A percentile compares a stretch with the other conserved stretches of the same genome.
phyloP scores from a whole-genome alignment of 2,113 vertebrate genomes.

The Mungos mungo region DNA sequence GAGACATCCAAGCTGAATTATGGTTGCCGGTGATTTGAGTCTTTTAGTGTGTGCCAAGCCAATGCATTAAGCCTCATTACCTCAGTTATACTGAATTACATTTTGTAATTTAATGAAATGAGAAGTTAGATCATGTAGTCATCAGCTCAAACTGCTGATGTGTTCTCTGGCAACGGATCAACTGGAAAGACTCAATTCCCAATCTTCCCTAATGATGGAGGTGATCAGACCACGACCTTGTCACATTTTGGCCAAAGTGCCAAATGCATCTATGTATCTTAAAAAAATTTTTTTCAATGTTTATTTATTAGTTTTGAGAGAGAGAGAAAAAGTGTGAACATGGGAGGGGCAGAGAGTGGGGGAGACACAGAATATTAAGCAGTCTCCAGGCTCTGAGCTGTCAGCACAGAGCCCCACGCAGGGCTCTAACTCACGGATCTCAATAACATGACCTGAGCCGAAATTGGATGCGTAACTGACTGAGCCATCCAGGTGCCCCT shows the following conservation, averaged over 20 bases:
- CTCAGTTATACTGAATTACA: slow-evolving; percentile 60
- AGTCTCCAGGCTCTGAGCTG: no score
- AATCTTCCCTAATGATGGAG: background rate
- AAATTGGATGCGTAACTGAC: no score
- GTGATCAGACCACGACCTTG: background rate
- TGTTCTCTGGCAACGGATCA: slow-evolving; percentile 10
- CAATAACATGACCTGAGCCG: no score
- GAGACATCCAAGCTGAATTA: background rate
- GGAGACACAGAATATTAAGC: no score
- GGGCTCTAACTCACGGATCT: no score
- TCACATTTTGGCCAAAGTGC: background rate
- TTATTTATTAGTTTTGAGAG: no score
- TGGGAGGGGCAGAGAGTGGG: no score
- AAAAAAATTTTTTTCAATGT: no score
- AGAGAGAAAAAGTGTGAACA: no score
- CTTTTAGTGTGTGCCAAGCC: slow-evolving; percentile 17
- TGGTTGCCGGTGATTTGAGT: background rate
- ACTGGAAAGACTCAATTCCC: background rate
- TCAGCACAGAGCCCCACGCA: no score
- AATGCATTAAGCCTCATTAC: slow-evolving; percentile 60
- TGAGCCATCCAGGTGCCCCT: no score
- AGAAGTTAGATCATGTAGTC: slow-evolving; percentile 13
- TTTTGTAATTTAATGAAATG: slow-evolving; percentile 60
- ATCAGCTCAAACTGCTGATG: slow-evolving; percentile 11
- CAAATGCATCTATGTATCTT: background rate